A percentile compares a stretch with the other conserved stretches of the same genome.
Evolutionary conservation across 2,888 invertebrate species (phyloP).

Genomic region (Folsomia manolachei): DNA sequence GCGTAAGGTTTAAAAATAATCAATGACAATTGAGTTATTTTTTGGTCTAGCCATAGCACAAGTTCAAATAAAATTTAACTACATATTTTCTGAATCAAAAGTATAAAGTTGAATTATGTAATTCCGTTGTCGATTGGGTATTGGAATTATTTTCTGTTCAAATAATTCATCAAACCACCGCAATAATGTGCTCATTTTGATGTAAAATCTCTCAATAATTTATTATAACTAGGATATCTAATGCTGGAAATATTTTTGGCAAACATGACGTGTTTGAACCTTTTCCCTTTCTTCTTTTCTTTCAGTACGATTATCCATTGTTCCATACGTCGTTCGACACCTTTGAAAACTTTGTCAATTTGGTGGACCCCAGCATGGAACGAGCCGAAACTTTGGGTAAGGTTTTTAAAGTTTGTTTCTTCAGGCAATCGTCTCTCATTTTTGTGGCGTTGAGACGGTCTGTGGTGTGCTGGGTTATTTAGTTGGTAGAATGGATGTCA

Average conservation of each 20-base stretch:
- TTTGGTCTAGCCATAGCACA: too few relatives aligned
- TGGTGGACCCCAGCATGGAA: slow-evolving; percentile 47
- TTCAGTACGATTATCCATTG: slow-evolving; percentile 49
- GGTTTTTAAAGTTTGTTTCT: slow-evolving; percentile 18
- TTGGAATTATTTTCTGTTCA: too few relatives aligned
- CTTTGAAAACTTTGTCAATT: slow-evolving; percentile 47
- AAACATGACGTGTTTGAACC: background rate
- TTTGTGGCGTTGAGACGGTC: background rate
- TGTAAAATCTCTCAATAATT: too few relatives aligned
- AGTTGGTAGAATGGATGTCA: too few relatives aligned
- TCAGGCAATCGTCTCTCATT: background rate
- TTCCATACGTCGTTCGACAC: slow-evolving; percentile 49
- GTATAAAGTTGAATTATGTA: too few relatives aligned
- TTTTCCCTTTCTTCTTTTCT: slow-evolving; percentile 28
- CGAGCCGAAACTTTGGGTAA: slow-evolving; percentile 49
- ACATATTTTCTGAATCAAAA: too few relatives aligned
- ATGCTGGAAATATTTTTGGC: background rate
- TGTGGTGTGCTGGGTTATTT: background rate
- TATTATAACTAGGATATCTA: background rate
- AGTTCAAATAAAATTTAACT: too few relatives aligned
- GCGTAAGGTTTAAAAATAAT: too few relatives aligned
- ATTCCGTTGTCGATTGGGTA: too few relatives aligned
- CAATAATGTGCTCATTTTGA: too few relatives aligned
- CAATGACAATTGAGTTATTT: too few relatives aligned
- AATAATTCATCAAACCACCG: too few relatives aligned